Base-by-base conservation (phyloP, 2,797 vertebrate species). In the Eidolon dupreanum region DNA sequence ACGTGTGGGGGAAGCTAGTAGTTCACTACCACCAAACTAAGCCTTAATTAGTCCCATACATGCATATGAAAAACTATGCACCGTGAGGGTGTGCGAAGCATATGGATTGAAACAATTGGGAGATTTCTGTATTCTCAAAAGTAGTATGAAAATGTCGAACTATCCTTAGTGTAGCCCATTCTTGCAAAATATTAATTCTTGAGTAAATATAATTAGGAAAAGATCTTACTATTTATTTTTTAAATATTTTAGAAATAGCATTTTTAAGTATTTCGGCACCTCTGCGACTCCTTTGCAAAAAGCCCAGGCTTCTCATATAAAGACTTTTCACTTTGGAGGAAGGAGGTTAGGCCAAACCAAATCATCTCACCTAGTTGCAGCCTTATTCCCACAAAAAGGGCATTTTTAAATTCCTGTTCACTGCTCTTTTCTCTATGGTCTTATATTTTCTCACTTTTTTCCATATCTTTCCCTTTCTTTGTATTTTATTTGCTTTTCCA, bases 131-230 rank as follows among this genome's bases (percentile, higher is more conserved):
- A 77, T 43, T 86, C 57, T 53, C 46, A 55, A 70, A 93, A 83
- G 11, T 61, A 66, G n/a, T 46, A 51, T 9, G 16, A 92, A 94
- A 82, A 75, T 33, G 8, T 46, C 36, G 43, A 73, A 19, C 4
- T 66, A 24, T 38, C 28, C 46, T 86, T 65, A 86, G 20, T 77
- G 36, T 3, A 66, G 6, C 10, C 1, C 6, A 20, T 61, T 88
- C 20, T 89, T 75, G 49, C 19, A 51, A 92, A 94, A 87, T 66
- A 85, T 22, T 75, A 63, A 43, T 68, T 73, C n/a, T 79, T 49
- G 41, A 8, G 13, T 17, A 90, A 79, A 63, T 71, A 65, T n/a
- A 61, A 78, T n/a, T 78, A 81, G 46, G 8, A 36, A 77, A 86
- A 79, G 2, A 43, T 65, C 15, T 49, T 46, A 22, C 22, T 3